These are phyloP conservation scores for Spongilla lacustris DNA, from an alignment of 37 sponge, comb jelly and placozoan species.

Conservation along the genomic window DNA sequence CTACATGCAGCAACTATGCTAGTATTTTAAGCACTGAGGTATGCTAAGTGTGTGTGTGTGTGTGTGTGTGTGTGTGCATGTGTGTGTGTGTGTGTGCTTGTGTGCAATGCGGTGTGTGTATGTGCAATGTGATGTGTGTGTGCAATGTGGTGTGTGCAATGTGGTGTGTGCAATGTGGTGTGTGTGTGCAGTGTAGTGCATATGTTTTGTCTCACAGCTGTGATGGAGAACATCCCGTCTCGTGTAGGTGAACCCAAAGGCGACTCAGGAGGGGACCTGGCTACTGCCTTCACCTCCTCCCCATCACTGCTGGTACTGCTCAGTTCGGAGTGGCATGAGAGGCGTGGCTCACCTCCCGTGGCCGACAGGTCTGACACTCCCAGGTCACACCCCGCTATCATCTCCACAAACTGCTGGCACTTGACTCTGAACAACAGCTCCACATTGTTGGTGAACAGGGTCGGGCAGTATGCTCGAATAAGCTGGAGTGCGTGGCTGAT, in stretches of 20 bases:
- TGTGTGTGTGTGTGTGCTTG: too few relatives aligned
- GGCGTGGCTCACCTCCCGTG: slow-evolving; percentile 37
- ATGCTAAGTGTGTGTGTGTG: too few relatives aligned
- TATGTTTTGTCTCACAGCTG: not conserved
- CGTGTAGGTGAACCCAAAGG: slow-evolving; percentile 11
- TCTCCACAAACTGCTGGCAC: slow-evolving; percentile 95
- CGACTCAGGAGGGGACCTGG: not conserved
- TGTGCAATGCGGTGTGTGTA: too few relatives aligned
- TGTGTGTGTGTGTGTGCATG: too few relatives aligned
- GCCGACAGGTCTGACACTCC: not conserved
- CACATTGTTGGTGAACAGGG: slow-evolving; percentile 67
- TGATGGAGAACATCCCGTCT: not conserved
- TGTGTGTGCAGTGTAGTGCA: too few relatives aligned
- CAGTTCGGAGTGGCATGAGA: slow-evolving; percentile 61
- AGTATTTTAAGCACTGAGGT: too few relatives aligned
- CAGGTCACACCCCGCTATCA: slow-evolving; percentile 84
- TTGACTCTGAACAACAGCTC: slow-evolving; percentile 87
- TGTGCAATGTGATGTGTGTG: too few relatives aligned
- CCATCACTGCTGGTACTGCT: slow-evolving; percentile 40
- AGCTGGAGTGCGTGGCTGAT: slow-evolving; percentile 78
- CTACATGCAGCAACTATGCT: too few relatives aligned
- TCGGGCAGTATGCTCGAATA: slow-evolving; percentile 69
- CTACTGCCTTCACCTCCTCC: slow-evolving; percentile 1
- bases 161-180: too few relatives aligned
- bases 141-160: too few relatives aligned